A percentile compares a stretch with the other conserved stretches of the same genome.
Evolutionary conservation across 2,113 vertebrate species (phyloP).

Genomic region (Hirundichthys speculiger): DNA sequence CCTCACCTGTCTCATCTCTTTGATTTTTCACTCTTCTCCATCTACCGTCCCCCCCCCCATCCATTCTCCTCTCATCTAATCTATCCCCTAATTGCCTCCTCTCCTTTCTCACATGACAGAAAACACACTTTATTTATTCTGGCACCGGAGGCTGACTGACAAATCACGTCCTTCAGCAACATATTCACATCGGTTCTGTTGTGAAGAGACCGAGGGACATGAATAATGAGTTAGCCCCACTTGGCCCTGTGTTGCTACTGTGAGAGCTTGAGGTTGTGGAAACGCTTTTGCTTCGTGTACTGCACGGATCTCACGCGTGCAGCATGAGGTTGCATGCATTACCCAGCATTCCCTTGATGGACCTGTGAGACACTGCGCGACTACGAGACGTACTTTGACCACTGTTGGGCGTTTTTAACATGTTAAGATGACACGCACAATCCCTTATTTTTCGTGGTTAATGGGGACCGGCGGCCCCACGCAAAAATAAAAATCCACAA

Average conservation of each 20-base stretch:
- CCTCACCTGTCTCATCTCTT: slow-evolving; percentile 21
- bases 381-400: background rate
- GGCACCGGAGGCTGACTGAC: slow-evolving; percentile 18
- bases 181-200: slow-evolving; percentile 35
- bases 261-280: slow-evolving; percentile 31
- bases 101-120: background rate
- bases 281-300: slow-evolving; percentile 40
- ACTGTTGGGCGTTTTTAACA: background rate
- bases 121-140: slow-evolving; percentile 26
- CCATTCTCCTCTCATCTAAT: slow-evolving; percentile 10
- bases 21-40: background rate
- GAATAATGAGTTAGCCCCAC: slow-evolving; percentile 46
- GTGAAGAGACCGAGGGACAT: slow-evolving; percentile 10
- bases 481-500: too few species aligned
- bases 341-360: background rate
- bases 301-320: background rate
- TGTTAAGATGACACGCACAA: too few species aligned
- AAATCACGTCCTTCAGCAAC: slow-evolving; percentile 29
- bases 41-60: background rate
- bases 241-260: slow-evolving; percentile 15
- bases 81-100: slow-evolving; percentile 14
- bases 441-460: too few species aligned
- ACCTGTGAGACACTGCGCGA: background rate
- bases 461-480: too few species aligned
- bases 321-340: slow-evolving; percentile 12